Evolutionary conservation across 2,113 vertebrate species (phyloP), one percentile per base, ranked within the genome.

Genomic region (Eptesicus fuscus): DNA sequence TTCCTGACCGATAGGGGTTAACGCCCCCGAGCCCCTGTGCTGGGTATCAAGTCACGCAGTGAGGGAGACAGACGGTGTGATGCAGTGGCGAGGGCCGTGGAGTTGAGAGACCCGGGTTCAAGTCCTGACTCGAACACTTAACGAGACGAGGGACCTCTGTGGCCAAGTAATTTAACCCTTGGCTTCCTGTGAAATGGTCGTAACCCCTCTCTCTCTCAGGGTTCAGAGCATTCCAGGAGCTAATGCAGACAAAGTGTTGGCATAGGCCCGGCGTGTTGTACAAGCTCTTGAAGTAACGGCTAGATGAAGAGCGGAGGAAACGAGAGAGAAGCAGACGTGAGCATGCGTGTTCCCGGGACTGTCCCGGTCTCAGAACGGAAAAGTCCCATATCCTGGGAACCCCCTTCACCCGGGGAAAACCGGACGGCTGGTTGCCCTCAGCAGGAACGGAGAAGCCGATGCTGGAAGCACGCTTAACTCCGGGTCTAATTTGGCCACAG

Each of bases 401-500:
- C 12, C n/a, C 13, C 11, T 30, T 20, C 3, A 1, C 42, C 53
- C 9, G 42, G 30, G 92, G 30, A 69, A 88, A 71, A 25, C 25
- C 9, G 70, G 56, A 28, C 0, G 1, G 42, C 47, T 49, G 42
- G 61, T 17, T 9, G 47, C 69, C 47, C 28, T 47, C 59, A 9
- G 56, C 9, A 20, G 65, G 73, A 94, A 47, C 4, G 22, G n/a
- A 32, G 14, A 40, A 90, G 85, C 76, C 92, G 35, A 65, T 88
- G 51, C n/a, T 78, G 20, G 67, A 76, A 78, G 73, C 61, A 30
- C 51, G 88, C 91, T 95, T 56, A 78, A 78, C 59, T 89, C 78
- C 10, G 59, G 44, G 61, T 92, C 94, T 96, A 78, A 95, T 95
- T 85, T 95, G 94, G 90, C 87, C 77, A 35, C 73, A 78, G 88